These are phyloP conservation scores for Alectoris magna DNA, from an alignment of 2,797 vertebrate genomes.

Conservation along the genomic window DNA sequence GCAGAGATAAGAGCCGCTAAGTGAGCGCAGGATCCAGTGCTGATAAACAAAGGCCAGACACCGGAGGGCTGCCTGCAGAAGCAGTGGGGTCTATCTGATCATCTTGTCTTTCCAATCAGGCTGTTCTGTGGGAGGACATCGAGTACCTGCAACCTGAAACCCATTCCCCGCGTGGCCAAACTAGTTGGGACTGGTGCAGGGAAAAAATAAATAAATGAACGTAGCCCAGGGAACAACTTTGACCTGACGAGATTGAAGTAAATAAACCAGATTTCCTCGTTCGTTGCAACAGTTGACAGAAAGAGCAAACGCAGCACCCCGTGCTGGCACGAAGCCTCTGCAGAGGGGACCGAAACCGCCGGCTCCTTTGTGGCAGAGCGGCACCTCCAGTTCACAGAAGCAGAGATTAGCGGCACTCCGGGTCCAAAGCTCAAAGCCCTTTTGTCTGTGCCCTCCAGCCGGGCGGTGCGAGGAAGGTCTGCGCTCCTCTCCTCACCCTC, in stretches of 20 bases:
- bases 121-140: neutral
- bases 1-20: conserved; percentile 50
- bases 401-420: neutral
- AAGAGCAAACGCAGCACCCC: neutral
- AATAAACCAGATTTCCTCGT: neutral
- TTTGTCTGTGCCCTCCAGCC: neutral
- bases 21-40: neutral
- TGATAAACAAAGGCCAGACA: conserved; percentile 49
- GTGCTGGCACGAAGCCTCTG: neutral
- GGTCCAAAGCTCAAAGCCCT: neutral
- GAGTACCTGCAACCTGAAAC: neutral
- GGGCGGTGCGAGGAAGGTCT: neutral
- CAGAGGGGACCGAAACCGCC: neutral
- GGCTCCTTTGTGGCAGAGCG: neutral
- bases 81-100: conserved; percentile 13
- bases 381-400: neutral
- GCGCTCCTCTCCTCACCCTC: neutral
- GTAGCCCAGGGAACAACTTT: neutral
- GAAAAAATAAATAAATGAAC: neutral
- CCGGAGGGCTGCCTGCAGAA: neutral
- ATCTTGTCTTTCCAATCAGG: neutral
- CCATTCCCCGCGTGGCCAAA: accelerated
- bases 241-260: neutral
- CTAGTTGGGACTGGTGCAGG: neutral
- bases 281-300: neutral